A percentile compares a stretch with the other conserved stretches of the same genome.
phyloP scores from a whole-genome alignment of 2,113 vertebrate species.

The Psettodes erumei region DNA sequence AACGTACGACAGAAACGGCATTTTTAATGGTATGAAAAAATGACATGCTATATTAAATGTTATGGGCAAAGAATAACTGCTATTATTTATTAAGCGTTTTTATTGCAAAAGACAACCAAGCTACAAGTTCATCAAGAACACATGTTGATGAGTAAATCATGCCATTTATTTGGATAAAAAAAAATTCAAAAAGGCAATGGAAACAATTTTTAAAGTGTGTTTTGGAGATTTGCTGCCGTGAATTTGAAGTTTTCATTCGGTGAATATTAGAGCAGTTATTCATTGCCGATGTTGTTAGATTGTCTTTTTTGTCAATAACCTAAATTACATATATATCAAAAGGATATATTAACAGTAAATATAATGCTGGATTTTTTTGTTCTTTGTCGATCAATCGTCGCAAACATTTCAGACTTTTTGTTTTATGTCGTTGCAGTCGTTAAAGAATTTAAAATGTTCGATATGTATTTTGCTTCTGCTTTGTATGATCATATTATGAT shows the following conservation, averaged over 20 bases:
- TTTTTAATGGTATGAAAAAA: neutral
- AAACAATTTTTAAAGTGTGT: neutral
- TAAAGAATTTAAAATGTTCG: neutral
- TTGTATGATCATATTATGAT: neutral
- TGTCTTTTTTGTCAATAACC: neutral
- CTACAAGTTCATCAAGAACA: neutral
- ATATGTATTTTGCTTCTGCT: neutral
- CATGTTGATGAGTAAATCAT: neutral
- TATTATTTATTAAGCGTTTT: constrained; percentile 16
- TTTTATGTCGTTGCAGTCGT: neutral
- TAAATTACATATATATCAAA: neutral
- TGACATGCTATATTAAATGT: neutral
- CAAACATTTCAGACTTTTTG: neutral
- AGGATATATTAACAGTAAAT: neutral
- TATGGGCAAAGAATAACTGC: neutral
- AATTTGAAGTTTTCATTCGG: neutral
- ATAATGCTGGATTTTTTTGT: neutral
- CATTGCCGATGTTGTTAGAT: neutral
- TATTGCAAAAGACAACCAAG: neutral
- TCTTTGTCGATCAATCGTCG: neutral
- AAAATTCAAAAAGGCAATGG: neutral
- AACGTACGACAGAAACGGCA: neutral
- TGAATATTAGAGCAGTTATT: constrained; percentile 1
- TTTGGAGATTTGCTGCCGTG: neutral
- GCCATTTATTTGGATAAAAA: neutral